phyloP scores from a whole-genome alignment of 2,797 vertebrate species.

The Tangara arthus region DNA sequence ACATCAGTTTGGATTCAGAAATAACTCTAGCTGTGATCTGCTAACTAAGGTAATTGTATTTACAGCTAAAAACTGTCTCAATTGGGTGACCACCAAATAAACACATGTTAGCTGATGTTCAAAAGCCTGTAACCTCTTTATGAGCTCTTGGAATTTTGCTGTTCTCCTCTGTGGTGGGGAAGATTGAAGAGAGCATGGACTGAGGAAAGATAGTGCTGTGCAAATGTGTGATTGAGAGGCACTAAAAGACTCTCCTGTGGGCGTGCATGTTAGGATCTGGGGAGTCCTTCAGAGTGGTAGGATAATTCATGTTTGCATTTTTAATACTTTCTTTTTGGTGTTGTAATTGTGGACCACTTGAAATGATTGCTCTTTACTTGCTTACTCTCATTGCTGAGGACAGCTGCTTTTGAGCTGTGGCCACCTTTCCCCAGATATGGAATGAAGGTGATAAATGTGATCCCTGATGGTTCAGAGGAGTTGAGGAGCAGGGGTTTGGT shows the following conservation, averaged over 20 bases:
- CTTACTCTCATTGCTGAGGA: neutral
- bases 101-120: neutral
- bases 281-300: neutral
- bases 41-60: neutral
- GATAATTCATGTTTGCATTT: neutral
- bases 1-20: neutral
- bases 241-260: neutral
- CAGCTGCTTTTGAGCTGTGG: neutral
- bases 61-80: accelerated
- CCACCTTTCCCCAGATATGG: neutral
- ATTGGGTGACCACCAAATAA: neutral
- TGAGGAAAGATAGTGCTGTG: neutral
- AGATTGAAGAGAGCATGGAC: neutral
- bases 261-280: neutral
- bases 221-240: neutral
- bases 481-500: neutral
- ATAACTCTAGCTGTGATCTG: neutral
- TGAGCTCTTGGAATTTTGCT: neutral
- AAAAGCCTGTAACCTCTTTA: neutral
- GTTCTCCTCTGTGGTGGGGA: neutral
- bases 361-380: neutral
- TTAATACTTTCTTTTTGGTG: neutral
- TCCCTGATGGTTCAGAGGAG: neutral
- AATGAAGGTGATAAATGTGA: neutral
- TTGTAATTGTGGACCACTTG: neutral